These are phyloP conservation scores for Drosophila dunni DNA, from an alignment of 1,140 invertebrate species.

Conservation along the genomic window DNA sequence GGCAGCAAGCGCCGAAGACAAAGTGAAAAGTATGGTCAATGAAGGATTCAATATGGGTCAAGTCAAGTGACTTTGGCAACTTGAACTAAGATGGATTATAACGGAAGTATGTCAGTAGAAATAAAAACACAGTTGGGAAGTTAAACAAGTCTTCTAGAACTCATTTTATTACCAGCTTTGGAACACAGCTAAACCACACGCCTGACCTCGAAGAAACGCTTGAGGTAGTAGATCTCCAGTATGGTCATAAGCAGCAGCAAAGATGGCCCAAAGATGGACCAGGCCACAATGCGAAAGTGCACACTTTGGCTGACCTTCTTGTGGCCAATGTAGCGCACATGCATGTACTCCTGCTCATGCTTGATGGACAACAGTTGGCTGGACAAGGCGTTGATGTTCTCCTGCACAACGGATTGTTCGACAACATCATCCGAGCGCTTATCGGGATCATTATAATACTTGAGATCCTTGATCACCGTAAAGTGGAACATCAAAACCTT, in stretches of 20 bases:
- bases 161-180: no score
- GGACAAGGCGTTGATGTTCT: conserved; percentile 45
- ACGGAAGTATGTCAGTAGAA: no score
- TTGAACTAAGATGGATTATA: neutral
- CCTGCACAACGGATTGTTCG: conserved; percentile 51
- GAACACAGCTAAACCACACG: conserved; percentile 39
- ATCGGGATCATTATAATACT: conserved; percentile 32
- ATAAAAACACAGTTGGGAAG: no score
- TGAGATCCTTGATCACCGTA: conserved; percentile 29
- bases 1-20: neutral
- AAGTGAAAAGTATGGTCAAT: conserved; percentile 8
- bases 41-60: conserved; percentile 29
- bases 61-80: neutral
- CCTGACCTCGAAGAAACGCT: conserved; percentile 69
- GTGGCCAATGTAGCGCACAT: conserved; percentile 57
- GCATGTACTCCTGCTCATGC: conserved; percentile 71
- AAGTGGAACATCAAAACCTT: conserved; percentile 74
- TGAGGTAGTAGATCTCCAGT: conserved; percentile 60
- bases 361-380: conserved; percentile 37
- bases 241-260: conserved; percentile 52
- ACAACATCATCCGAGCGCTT: conserved; percentile 48
- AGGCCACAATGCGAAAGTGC: conserved; percentile 53
- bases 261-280: conserved; percentile 56
- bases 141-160: no score
- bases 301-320: conserved; percentile 43